phyloP scores from a whole-genome alignment of 2,113 vertebrate genomes.

The Malurus elegans region DNA sequence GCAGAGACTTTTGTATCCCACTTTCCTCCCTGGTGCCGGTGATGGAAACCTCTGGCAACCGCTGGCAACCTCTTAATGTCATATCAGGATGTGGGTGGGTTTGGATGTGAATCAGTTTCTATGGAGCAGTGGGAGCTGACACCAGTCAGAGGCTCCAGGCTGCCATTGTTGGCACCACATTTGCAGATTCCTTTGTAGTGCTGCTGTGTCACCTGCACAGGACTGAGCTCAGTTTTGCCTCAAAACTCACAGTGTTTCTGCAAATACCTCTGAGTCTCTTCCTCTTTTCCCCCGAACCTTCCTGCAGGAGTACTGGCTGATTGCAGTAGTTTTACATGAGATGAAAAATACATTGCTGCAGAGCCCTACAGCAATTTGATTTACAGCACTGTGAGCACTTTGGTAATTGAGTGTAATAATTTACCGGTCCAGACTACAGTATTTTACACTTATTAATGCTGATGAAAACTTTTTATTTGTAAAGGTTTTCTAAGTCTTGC shows the following conservation, averaged over 20 bases:
- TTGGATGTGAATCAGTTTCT: background rate
- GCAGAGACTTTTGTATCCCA: background rate
- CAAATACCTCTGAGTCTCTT: background rate
- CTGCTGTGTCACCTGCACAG: background rate
- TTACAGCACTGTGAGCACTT: background rate
- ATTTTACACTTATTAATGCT: background rate
- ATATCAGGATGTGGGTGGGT: background rate
- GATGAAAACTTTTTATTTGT: background rate
- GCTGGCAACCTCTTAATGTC: background rate
- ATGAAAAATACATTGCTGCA: background rate
- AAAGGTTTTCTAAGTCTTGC: background rate
- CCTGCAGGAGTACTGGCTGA: background rate
- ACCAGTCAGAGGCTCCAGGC: background rate
- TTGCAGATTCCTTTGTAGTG: background rate
- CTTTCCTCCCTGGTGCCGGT: background rate
- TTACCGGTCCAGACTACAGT: background rate
- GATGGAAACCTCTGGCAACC: no score
- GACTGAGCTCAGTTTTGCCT: background rate
- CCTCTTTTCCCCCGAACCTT: background rate
- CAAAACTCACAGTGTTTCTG: background rate
- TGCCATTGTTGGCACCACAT: background rate
- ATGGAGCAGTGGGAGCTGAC: background rate
- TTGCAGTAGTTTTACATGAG: background rate
- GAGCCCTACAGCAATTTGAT: background rate
- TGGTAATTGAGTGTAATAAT: background rate